Percentiles rank a stretch among this genome's conserved stretches.
Conservation (phyloP, 2,113 vertebrate species). For the Pachypanchax playfairii region DNA sequence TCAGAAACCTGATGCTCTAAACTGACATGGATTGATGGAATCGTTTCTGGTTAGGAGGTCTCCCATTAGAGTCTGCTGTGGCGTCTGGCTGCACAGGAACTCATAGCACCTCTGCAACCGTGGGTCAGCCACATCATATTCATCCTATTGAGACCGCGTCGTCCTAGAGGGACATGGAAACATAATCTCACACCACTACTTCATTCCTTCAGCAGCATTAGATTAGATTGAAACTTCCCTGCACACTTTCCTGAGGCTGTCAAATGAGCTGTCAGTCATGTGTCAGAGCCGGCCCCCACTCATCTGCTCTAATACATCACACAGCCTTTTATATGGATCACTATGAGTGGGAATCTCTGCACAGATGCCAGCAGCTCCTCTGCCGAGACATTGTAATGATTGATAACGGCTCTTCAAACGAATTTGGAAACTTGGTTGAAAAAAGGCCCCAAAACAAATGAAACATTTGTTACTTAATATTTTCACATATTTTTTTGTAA, state of each 20-base stretch:
- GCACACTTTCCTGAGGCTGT: conserved; percentile 78
- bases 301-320: conserved; percentile 81
- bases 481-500: no score
- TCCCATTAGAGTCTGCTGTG: conserved; percentile 21
- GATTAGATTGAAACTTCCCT: conserved; percentile 79
- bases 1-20: conserved; percentile 55
- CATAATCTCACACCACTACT: conserved; percentile 72
- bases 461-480: no score
- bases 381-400: conserved; percentile 57
- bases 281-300: conserved; percentile 69
- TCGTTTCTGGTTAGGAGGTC: conserved; percentile 38
- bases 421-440: conserved; percentile 68
- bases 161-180: conserved; percentile 68
- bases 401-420: conserved; percentile 71
- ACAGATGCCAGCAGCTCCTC: conserved; percentile 56
- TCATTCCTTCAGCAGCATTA: conserved; percentile 70
- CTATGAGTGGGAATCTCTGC: conserved; percentile 59
- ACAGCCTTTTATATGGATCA: conserved; percentile 74
- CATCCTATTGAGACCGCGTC: conserved; percentile 47
- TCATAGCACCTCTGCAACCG: conserved; percentile 8
- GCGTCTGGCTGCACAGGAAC: conserved; percentile 33
- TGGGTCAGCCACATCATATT: conserved; percentile 57
- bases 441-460: conserved; percentile 58
- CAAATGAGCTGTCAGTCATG: conserved; percentile 82
- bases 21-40: conserved; percentile 35